Evolutionary conservation across 2,888 invertebrate species (phyloP), one percentile per base, ranked within the genome.

Genomic region (Drosophila diplacantha): DNA sequence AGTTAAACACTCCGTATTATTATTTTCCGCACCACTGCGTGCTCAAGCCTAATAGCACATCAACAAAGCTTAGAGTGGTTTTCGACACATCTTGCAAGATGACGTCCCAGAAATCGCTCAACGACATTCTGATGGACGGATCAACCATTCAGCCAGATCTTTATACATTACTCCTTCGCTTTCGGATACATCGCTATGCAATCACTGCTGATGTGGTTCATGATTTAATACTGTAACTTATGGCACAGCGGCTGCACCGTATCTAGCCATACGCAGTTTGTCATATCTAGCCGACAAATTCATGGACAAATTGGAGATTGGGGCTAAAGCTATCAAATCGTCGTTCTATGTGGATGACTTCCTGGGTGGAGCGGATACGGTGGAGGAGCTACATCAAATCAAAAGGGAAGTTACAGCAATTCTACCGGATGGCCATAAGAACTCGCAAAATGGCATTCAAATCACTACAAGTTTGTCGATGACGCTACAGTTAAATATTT

Each of bases 1-100:
- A n/a, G n/a, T n/a, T n/a, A 41, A 8, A 41, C 22, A 22, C 22
- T 41, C n/a, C 39, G 22, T n/a, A 22, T 39, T 39, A 22, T 39
- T 39, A 39, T 39, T 22, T 22, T 39, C 22, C 39, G 8, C 39
- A 39, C 39, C 14, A 41, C 39, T 41, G 39, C 22, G 22, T 41
- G 39, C 22, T n/a, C 1, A 41, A 22, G 22, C 22, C 50, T 4
- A 41, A 41, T 41, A 22, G 22, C 22, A 41, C 22, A 32, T 39
- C 22, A 41, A 41, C 24, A 0, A 24, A 41, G n/a, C 41, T 24
- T 11, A 29, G 29, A 31, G 29, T 12, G 29, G 29, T 11, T 29
- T 29, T 31, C 12, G 14, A 32, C 31, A 11, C 11, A 16, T 24
- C 43, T 3, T 26, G 41, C 11, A 22, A 41, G 9, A 24, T 24